Conservation (phyloP, 2,888 invertebrate genomes). For the Conchocele bisecta region DNA sequence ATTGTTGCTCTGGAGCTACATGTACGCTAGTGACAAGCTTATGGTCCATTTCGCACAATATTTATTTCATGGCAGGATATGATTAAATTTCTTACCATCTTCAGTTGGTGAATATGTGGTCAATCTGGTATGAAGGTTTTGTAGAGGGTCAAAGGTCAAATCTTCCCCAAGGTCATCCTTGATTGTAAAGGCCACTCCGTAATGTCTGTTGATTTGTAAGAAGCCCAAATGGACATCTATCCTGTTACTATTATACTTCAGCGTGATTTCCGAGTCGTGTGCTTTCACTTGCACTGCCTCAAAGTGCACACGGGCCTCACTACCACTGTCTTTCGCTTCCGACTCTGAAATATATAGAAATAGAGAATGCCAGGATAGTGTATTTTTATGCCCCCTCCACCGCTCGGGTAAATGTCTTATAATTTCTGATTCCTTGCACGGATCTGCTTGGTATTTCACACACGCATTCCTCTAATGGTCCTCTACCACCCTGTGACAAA, state of each 20-base stretch:
- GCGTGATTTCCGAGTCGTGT: slow-evolving; percentile 77
- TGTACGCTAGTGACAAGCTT: too few species aligned
- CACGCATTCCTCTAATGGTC: too few species aligned
- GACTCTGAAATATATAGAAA: too few species aligned
- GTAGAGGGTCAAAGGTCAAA: slow-evolving; percentile 70
- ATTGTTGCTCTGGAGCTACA: too few species aligned
- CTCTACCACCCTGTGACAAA: too few species aligned
- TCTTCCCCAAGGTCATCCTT: slow-evolving; percentile 73
- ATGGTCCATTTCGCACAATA: too few species aligned
- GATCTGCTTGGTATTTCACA: too few species aligned
- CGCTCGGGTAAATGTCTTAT: too few species aligned
- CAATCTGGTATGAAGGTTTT: slow-evolving; percentile 74
- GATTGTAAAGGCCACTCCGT: slow-evolving; percentile 76
- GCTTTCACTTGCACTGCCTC: slow-evolving; percentile 67
- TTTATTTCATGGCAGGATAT: neutral
- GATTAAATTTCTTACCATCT: slow-evolving; percentile 66
- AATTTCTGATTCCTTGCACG: too few species aligned
- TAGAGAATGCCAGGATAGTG: too few species aligned
- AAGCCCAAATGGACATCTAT: slow-evolving; percentile 81
- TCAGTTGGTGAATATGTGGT: slow-evolving; percentile 68
- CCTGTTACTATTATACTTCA: slow-evolving; percentile 63
- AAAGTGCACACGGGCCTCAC: slow-evolving; percentile 43
- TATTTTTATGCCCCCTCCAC: too few species aligned
- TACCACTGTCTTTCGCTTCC: neutral
- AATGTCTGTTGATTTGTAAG: slow-evolving; percentile 81